Evolutionary conservation across 1,140 invertebrate species (phyloP), one percentile per base, ranked within the genome.

Genomic region (Zaprionus tsacasi): DNA sequence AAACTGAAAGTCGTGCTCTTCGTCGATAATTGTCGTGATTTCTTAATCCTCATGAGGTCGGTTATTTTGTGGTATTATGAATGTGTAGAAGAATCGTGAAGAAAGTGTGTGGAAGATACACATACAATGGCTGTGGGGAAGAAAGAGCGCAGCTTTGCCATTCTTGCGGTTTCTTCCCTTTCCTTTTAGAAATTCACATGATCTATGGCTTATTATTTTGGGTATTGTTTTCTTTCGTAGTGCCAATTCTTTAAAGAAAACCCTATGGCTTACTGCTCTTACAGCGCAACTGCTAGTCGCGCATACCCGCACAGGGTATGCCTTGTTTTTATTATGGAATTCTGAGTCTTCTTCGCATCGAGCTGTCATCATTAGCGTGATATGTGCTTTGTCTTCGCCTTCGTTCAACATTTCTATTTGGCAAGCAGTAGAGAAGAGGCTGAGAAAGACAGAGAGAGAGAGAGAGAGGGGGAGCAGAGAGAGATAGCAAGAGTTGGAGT

Each of bases 351-450:
- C 38, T 43, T 27, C n/a, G 25, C 40, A 10, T 30, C 27, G 58
- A 25, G 25, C 40, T 60, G 58, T 63, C 48, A 63, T 63, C 43
- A 63, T 63, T 52, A 63, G 60, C 60, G 45, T 63, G 17, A 36
- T 17, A n/a, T 63, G 43, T 36, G 43, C 48, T 63, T 63, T 63
- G 60, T 63, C 33, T 52, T 52, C 15, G 6, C n/a, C 8, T 61
- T 48, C 60, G 43, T 52, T 63, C 12, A 48, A 35, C 27, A 50
- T 35, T 63, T 63, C 6, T 50, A 12, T 36, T 52, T 63, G 15
- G 27, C 25, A 55, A 40, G 11, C 27, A 27, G 6, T 21, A 6
- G 17, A 27, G 57, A 13, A 36, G 27, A 6, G 33, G 3, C 3
- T 8, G 27, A 12, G 12, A 7, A 1, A 12, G 11, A 27, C 25